Evolutionary conservation across 2,888 invertebrate species (phyloP).

Genomic region (Nematopogon swammerdamellus): DNA sequence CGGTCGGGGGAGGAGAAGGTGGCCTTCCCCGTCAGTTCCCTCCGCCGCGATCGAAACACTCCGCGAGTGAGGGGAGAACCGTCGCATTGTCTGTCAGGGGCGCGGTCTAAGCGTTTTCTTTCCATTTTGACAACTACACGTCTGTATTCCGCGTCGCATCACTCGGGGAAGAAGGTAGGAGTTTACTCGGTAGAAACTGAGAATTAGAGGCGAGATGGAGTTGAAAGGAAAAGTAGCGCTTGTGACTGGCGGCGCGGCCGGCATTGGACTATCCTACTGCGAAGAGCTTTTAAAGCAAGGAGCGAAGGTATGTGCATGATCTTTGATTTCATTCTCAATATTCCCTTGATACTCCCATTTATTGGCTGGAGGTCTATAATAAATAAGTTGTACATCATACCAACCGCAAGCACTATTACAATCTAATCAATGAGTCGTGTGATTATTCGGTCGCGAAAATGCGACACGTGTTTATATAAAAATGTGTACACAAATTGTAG

Average conservation of each 20-base stretch:
- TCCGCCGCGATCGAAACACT: slow-evolving; percentile 40
- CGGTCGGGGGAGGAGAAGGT: too few species aligned
- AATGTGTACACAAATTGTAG: too few species aligned
- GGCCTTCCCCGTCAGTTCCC: slow-evolving; percentile 16
- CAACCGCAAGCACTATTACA: too few species aligned
- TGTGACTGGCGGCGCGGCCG: slow-evolving; percentile 71
- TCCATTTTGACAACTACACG: slow-evolving; percentile 14
- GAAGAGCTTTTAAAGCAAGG: slow-evolving; percentile 70
- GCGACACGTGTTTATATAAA: too few species aligned
- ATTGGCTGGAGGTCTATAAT: too few species aligned
- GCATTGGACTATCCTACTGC: slow-evolving; percentile 69
- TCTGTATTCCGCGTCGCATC: too few species aligned
- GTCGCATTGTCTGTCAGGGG: slow-evolving; percentile 14
- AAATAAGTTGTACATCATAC: too few species aligned
- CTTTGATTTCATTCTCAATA: neutral
- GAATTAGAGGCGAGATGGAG: slow-evolving; percentile 51
- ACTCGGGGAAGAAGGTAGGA: too few species aligned
- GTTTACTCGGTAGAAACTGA: too few species aligned
- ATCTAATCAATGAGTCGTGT: too few species aligned
- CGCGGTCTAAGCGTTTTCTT: slow-evolving; percentile 14
- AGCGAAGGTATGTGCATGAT: slow-evolving; percentile 58
- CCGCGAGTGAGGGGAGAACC: slow-evolving; percentile 18
- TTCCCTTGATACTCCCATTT: neutral
- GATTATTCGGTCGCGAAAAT: too few species aligned
- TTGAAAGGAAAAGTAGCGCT: slow-evolving; percentile 71